Percentiles rank a stretch among this genome's conserved stretches.
These are phyloP conservation scores for Schrankia costaestrigalis DNA, from an alignment of 2,888 invertebrate genomes.

Conservation along the genomic window DNA sequence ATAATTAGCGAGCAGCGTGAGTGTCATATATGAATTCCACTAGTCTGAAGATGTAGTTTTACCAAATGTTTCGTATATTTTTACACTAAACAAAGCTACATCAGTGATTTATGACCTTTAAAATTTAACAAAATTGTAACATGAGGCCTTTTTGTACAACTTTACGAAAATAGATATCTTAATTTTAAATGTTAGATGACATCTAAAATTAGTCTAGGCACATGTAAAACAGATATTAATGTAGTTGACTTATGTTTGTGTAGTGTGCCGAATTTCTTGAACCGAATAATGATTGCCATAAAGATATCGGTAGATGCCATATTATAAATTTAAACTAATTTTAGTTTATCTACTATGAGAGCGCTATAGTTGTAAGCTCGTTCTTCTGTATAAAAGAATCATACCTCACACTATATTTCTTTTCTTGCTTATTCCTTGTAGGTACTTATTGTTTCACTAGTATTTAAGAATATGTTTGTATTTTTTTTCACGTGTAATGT, in stretches of 20 bases:
- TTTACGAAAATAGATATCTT: no score
- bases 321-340: constrained; percentile 50
- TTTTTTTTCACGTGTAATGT: constrained; percentile 46
- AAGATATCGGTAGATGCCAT: constrained; percentile 73
- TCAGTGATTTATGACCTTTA: constrained; percentile 15
- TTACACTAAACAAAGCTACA: constrained; percentile 23
- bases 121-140: constrained; percentile 18
- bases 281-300: constrained; percentile 67
- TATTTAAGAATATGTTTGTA: constrained; percentile 35
- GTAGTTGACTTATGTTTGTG: constrained; percentile 10
- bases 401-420: constrained; percentile 60
- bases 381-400: constrained; percentile 49
- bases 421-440: constrained; percentile 52
- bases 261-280: constrained; percentile 31
- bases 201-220: constrained; percentile 9
- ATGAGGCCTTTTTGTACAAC: constrained; percentile 33
- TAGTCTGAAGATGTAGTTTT: constrained; percentile 33
- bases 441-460: constrained; percentile 34
- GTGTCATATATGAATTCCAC: constrained; percentile 25
- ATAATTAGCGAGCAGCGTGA: constrained; percentile 13
- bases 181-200: not conserved
- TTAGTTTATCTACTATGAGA: constrained; percentile 49
- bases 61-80: constrained; percentile 11
- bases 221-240: constrained; percentile 10
- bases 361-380: constrained; percentile 51